phyloP scores from a whole-genome alignment of 2,888 invertebrate genomes.

The Volucella inflata region DNA sequence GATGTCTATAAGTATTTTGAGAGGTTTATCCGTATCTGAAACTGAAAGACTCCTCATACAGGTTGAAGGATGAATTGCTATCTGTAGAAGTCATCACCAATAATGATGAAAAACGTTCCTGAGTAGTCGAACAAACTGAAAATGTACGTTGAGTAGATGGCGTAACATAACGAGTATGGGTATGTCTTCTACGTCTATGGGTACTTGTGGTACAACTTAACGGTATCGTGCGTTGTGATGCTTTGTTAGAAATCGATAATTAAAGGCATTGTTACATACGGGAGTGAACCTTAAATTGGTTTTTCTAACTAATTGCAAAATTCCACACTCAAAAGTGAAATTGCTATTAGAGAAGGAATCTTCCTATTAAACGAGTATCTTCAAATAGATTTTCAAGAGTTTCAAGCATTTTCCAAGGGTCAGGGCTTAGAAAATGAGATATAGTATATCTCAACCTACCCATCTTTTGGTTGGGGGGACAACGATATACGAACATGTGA shows the following conservation, averaged over 20 bases:
- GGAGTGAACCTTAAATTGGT: slow-evolving; percentile 7
- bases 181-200: slow-evolving; percentile 26
- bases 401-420: too few species aligned
- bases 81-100: slow-evolving; percentile 71
- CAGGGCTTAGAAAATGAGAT: too few species aligned
- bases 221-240: slow-evolving; percentile 57
- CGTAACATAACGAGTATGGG: too few species aligned
- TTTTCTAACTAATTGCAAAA: background rate
- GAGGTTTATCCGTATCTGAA: slow-evolving; percentile 22
- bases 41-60: slow-evolving; percentile 26
- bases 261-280: slow-evolving; percentile 25
- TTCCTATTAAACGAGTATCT: too few species aligned
- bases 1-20: slow-evolving; percentile 13
- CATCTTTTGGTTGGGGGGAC: too few species aligned
- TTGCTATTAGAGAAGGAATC: background rate
- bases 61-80: slow-evolving; percentile 71
- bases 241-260: slow-evolving; percentile 20
- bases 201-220: slow-evolving; percentile 60
- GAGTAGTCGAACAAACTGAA: slow-evolving; percentile 9
- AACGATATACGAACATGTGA: too few species aligned
- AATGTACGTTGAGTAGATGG: slow-evolving; percentile 5
- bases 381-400: too few species aligned
- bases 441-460: too few species aligned
- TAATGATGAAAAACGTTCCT: slow-evolving; percentile 69
- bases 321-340: slow-evolving; percentile 17